phyloP scores from a whole-genome alignment of 2,113 vertebrate genomes.

The Pelusios castaneus region DNA sequence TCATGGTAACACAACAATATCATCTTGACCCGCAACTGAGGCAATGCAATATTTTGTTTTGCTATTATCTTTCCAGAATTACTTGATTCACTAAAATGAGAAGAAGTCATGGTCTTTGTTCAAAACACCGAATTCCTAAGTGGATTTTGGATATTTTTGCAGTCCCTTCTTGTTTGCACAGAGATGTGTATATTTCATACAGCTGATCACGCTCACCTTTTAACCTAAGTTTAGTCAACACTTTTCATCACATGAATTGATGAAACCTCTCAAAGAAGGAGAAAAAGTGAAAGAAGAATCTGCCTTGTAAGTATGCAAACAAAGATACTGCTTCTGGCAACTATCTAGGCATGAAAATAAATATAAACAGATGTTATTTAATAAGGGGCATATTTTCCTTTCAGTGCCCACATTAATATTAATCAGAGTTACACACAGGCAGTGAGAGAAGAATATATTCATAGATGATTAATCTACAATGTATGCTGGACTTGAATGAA shows the following conservation, averaged over 20 bases:
- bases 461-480: conserved; percentile 29
- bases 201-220: background rate
- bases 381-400: conserved; percentile 43
- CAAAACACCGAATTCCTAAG: background rate
- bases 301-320: background rate
- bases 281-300: background rate
- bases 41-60: background rate
- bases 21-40: conserved; percentile 33
- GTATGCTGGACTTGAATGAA: conserved; percentile 53
- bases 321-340: conserved; percentile 23
- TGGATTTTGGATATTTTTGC: background rate
- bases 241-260: background rate
- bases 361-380: conserved; percentile 42
- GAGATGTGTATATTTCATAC: rapidly evolving
- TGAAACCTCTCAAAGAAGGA: background rate
- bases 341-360: conserved; percentile 27
- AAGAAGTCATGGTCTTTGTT: background rate
- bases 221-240: background rate
- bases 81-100: background rate
- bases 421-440: conserved; percentile 37
- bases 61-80: background rate
- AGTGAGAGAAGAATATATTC: background rate
- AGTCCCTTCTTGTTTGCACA: background rate
- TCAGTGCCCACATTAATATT: conserved; percentile 37
- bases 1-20: background rate